These are phyloP conservation scores for Vulpes vulpes DNA, from an alignment of 2,113 vertebrate genomes.

Conservation along the genomic window DNA sequence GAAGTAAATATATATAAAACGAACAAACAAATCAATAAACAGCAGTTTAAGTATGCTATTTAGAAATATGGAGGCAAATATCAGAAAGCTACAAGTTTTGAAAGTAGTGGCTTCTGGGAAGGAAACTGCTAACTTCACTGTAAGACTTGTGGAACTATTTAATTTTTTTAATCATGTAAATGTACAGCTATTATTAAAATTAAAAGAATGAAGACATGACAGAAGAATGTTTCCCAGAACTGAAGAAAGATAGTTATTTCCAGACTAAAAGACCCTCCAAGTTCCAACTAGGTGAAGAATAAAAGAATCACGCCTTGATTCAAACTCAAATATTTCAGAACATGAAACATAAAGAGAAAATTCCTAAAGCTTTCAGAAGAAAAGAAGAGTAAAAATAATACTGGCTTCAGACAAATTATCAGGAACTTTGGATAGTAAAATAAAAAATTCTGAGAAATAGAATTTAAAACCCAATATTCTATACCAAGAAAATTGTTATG, in stretches of 20 bases:
- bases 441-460: slow-evolving; percentile 41
- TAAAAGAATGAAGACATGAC: neutral
- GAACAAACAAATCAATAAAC: neutral
- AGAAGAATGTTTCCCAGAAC: slow-evolving; percentile 28
- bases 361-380: neutral
- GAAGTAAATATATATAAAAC: slow-evolving; percentile 29
- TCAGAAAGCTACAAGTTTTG: neutral
- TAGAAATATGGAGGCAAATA: neutral
- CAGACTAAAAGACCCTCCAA: neutral
- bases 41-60: neutral
- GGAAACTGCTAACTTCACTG: neutral
- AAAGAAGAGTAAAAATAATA: slow-evolving; percentile 48
- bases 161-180: slow-evolving; percentile 29
- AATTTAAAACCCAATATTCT: slow-evolving; percentile 18
- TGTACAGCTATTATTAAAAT: neutral
- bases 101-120: neutral
- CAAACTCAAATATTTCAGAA: slow-evolving; percentile 12
- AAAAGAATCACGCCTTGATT: neutral
- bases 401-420: neutral
- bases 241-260: neutral
- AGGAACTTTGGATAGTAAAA: neutral
- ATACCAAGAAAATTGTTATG: neutral
- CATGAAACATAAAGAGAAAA: slow-evolving; percentile 42
- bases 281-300: neutral
- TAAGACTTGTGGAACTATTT: neutral